Evolutionary conservation across 2,113 vertebrate species (phyloP).

Genomic region (Microcebus ravelobensis): DNA sequence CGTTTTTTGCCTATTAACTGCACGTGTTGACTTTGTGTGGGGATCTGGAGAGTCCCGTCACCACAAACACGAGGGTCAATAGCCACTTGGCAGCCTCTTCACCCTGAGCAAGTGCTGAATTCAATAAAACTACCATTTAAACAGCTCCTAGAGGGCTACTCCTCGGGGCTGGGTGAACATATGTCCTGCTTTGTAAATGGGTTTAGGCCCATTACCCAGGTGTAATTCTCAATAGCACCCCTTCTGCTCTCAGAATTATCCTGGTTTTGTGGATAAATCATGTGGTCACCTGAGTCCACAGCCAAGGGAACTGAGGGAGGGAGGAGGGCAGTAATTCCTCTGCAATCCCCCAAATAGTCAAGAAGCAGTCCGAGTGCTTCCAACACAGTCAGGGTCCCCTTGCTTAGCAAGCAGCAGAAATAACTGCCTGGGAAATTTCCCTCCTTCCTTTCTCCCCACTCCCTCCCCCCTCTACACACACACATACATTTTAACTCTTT

Average conservation of each 20-base stretch:
- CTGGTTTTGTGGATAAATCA: not conserved
- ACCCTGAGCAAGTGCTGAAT: not conserved
- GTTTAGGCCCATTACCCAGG: not conserved
- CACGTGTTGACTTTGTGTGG: conserved; percentile 60
- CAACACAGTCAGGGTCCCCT: not conserved
- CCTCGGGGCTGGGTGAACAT: accelerated
- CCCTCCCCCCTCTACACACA: accelerated
- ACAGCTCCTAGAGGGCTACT: not conserved
- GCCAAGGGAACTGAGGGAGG: not conserved
- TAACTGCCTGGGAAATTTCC: not conserved
- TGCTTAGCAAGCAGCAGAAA: not conserved
- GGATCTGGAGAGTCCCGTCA: conserved; percentile 23
- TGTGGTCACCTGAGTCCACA: not conserved
- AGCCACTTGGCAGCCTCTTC: conserved; percentile 64
- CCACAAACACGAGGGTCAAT: conserved; percentile 68
- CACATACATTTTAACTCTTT: conserved; percentile 45
- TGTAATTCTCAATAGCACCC: not conserved
- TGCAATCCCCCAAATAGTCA: not conserved
- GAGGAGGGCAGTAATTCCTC: not conserved
- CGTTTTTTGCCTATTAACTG: not conserved
- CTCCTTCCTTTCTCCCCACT: not conserved
- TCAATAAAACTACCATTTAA: not conserved
- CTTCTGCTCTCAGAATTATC: not conserved
- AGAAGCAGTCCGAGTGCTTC: not conserved
- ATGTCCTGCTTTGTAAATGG: not conserved